Percentiles rank a stretch among this genome's conserved stretches.
These are phyloP conservation scores for Toxotes chatareus DNA, from an alignment of 2,113 vertebrate species.

Conservation along the genomic window DNA sequence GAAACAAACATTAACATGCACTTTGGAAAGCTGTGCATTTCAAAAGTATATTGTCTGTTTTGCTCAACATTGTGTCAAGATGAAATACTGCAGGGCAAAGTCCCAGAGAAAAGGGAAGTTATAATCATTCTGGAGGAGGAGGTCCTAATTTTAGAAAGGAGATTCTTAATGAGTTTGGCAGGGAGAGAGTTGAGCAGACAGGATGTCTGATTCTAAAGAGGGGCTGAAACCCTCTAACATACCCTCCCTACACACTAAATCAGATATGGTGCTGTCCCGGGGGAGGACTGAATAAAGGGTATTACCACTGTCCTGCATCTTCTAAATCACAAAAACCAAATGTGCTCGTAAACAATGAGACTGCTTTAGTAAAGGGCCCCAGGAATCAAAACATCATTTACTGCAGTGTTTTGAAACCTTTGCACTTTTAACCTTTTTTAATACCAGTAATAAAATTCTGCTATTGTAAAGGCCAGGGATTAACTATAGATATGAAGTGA, in stretches of 20 bases:
- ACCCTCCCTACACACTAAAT: slow-evolving; percentile 14
- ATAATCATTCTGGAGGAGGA: neutral
- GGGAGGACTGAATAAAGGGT: slow-evolving; percentile 36
- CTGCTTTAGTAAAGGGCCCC: neutral
- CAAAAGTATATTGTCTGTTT: neutral
- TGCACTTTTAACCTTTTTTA: neutral
- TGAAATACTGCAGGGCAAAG: neutral
- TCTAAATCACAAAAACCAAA: slow-evolving; percentile 25
- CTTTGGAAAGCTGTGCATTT: neutral
- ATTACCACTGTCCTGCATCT: slow-evolving; percentile 5
- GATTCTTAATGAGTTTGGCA: slow-evolving; percentile 48
- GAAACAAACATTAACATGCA: neutral
- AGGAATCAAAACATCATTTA: slow-evolving; percentile 5
- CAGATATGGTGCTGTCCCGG: slow-evolving; percentile 52
- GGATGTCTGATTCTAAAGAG: slow-evolving; percentile 63
- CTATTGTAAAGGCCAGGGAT: too few species aligned
- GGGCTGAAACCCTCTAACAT: slow-evolving; percentile 28
- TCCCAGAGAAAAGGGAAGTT: neutral
- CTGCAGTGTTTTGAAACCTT: neutral
- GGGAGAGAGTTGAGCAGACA: slow-evolving; percentile 42
- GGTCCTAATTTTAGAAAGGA: slow-evolving; percentile 48
- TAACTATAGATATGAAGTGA: too few species aligned
- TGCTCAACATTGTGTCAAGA: neutral
- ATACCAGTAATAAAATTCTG: neutral
- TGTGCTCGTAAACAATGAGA: slow-evolving; percentile 19